These are phyloP conservation scores for Acrocephalus scirpaceus DNA, from an alignment of 2,797 vertebrate species.

Conservation along the genomic window DNA sequence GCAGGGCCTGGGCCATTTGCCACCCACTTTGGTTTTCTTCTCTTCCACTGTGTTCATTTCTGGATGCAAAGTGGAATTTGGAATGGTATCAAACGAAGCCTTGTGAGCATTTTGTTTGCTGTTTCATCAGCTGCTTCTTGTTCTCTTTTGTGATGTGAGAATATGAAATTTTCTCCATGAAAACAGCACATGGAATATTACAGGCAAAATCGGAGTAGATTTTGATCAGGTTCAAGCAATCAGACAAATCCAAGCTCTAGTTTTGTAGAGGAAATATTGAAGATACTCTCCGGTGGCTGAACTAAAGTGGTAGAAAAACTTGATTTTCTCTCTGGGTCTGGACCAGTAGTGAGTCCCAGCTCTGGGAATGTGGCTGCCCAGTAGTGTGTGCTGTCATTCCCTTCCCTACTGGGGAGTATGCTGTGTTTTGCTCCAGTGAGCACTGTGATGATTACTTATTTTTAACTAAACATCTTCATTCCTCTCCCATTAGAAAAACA, in stretches of 20 bases:
- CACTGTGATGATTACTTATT: background rate
- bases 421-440: background rate
- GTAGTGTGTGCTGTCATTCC: background rate
- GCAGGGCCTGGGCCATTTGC: no score
- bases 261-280: background rate
- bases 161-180: background rate
- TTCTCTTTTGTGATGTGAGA: background rate
- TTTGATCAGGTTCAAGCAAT: background rate
- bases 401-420: background rate
- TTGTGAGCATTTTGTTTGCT: background rate
- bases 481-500: background rate
- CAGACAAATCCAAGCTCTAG: background rate
- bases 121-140: background rate
- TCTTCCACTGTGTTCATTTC: background rate
- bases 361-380: rapidly evolving
- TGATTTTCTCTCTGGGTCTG: background rate
- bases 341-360: background rate
- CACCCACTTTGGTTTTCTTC: background rate
- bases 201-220: background rate
- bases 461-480: background rate
- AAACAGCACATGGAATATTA: background rate
- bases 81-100: background rate
- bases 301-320: background rate
- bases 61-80: background rate
- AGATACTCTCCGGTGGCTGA: background rate